Evolutionary conservation across 2,888 invertebrate genomes (phyloP).

Genomic region (Spisula subtruncata): DNA sequence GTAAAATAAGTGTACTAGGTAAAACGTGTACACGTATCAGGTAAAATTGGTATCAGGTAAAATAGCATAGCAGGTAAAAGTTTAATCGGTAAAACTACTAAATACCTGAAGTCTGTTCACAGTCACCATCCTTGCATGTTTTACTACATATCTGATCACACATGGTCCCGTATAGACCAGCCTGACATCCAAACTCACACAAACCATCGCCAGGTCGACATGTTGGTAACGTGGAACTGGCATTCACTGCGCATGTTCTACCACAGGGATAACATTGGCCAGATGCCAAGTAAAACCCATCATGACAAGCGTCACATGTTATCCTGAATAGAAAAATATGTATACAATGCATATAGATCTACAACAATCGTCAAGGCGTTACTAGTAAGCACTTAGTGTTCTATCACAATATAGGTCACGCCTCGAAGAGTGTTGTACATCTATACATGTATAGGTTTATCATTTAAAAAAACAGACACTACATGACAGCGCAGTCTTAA

Average conservation of each 20-base stretch:
- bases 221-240: background rate
- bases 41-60: too few relatives aligned
- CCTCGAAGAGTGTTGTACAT: too few relatives aligned
- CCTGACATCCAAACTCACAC: slow-evolving; percentile 30
- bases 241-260: background rate
- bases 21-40: too few relatives aligned
- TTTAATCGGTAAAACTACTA: background rate
- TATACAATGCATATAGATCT: background rate
- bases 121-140: background rate
- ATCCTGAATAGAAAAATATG: background rate
- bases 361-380: too few relatives aligned
- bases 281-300: background rate
- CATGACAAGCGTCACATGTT: background rate
- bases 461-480: too few relatives aligned
- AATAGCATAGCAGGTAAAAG: too few relatives aligned
- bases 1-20: too few relatives aligned
- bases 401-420: too few relatives aligned
- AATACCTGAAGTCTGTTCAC: background rate
- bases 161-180: slow-evolving; percentile 16
- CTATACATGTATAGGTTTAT: too few relatives aligned
- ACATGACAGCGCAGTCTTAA: too few relatives aligned
- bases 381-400: too few relatives aligned
- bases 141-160: slow-evolving; percentile 2
- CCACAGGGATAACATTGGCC: slow-evolving; percentile 27
- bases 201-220: slow-evolving; percentile 14